These are phyloP conservation scores for Diorhabda sublineata DNA, from an alignment of 1,140 invertebrate genomes.

Conservation along the genomic window DNA sequence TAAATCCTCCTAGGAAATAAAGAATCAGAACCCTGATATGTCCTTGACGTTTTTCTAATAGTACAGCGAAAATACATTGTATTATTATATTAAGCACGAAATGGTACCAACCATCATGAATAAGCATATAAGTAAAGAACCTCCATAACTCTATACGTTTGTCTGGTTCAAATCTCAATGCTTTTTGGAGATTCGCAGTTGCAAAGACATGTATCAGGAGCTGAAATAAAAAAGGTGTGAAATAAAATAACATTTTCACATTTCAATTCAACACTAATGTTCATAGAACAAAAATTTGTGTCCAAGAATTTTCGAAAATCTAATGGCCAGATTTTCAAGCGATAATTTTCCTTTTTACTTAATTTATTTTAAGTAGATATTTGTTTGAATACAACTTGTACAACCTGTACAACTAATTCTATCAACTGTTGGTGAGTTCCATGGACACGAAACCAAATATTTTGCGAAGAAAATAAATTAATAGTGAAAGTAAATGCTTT, in stretches of 20 bases:
- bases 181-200: constrained; percentile 49
- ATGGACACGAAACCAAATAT: too few relatives aligned
- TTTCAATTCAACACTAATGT: neutral
- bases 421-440: too few relatives aligned
- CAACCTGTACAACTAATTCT: too few relatives aligned
- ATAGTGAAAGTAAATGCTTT: too few relatives aligned
- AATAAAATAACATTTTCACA: neutral
- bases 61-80: constrained; percentile 64
- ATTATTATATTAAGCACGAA: constrained; percentile 60
- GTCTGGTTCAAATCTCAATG: constrained; percentile 67
- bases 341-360: too few relatives aligned
- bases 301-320: neutral
- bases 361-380: too few relatives aligned
- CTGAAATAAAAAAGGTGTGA: constrained; percentile 41
- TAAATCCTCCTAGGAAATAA: constrained; percentile 65
- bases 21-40: constrained; percentile 66
- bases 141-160: constrained; percentile 70
- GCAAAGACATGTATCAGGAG: constrained; percentile 52
- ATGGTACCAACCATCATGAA: constrained; percentile 69
- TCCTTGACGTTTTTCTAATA: constrained; percentile 80
- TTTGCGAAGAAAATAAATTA: too few relatives aligned
- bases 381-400: too few relatives aligned
- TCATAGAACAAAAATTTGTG: too few relatives aligned
- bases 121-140: constrained; percentile 76
- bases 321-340: neutral